Evolutionary conservation across 1,140 invertebrate species (phyloP).

Genomic region (Pogonus chalceus): DNA sequence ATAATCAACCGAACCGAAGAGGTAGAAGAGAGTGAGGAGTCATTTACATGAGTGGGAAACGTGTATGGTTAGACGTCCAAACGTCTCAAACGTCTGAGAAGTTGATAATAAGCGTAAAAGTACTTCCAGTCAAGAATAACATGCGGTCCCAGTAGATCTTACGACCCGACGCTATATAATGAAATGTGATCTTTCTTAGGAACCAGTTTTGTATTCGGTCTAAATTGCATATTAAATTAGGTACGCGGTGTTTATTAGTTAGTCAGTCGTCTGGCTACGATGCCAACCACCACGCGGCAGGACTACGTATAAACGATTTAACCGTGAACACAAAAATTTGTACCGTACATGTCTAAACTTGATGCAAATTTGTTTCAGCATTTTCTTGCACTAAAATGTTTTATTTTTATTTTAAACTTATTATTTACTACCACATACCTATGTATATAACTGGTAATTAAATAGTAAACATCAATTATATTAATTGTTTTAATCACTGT

Average conservation of each 20-base stretch:
- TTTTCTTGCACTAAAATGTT: too few relatives aligned
- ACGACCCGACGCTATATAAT: background rate
- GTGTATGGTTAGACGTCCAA: too few relatives aligned
- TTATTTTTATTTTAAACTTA: too few relatives aligned
- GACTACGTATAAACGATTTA: background rate
- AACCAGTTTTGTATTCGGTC: conserved; percentile 2
- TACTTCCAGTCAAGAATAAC: background rate
- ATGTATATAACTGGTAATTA: too few relatives aligned
- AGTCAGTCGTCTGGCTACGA: too few relatives aligned
- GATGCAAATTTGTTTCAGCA: background rate
- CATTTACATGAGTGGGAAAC: too few relatives aligned
- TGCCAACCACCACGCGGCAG: background rate
- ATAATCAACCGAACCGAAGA: background rate
- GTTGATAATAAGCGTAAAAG: conserved; percentile 1
- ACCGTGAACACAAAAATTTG: background rate
- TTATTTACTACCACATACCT: too few relatives aligned
- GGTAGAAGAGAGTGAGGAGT: too few relatives aligned
- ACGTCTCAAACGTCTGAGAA: background rate
- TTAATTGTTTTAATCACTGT: too few relatives aligned
- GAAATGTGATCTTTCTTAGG: background rate
- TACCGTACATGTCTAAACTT: background rate
- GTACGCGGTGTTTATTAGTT: background rate
- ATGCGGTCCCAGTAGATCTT: background rate
- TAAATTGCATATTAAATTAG: conserved; percentile 8
- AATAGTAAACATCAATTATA: too few relatives aligned